phyloP scores from a whole-genome alignment of 2,113 vertebrate species.

The Etheostoma spectabile region DNA sequence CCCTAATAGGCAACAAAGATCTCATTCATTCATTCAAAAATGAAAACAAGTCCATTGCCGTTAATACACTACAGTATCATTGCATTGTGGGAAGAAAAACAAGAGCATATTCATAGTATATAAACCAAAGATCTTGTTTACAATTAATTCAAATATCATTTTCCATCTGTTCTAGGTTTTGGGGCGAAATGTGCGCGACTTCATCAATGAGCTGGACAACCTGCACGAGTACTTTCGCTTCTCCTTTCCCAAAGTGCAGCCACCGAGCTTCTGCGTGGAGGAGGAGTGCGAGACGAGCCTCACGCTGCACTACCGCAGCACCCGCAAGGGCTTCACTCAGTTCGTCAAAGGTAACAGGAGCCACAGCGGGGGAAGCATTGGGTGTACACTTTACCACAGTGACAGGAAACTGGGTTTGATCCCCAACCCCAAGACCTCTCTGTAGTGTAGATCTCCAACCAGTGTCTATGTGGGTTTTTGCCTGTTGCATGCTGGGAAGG shows the following conservation, averaged over 20 bases:
- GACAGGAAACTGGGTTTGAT: constrained; percentile 8
- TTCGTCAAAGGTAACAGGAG: constrained; percentile 82
- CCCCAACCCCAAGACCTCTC: constrained; percentile 5
- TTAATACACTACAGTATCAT: no score
- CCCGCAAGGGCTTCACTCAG: constrained; percentile 84
- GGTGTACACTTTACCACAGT: neutral
- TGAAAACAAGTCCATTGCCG: neutral
- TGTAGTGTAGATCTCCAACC: neutral
- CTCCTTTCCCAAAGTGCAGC: constrained; percentile 85
- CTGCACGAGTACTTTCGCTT: constrained; percentile 86
- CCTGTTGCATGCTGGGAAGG: constrained; percentile 11
- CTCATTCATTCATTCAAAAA: neutral
- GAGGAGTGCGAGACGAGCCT: constrained; percentile 84
- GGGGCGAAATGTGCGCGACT: constrained; percentile 83
- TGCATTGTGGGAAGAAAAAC: neutral
- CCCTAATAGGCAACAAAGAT: neutral
- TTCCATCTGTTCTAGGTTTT: constrained; percentile 66
- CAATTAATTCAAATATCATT: neutral
- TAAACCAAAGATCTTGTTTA: neutral
- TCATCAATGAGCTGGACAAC: constrained; percentile 86
- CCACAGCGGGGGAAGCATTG: neutral
- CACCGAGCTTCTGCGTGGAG: constrained; percentile 84
- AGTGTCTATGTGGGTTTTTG: neutral
- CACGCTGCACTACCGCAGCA: constrained; percentile 83
- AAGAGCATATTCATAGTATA: neutral